Conservation (phyloP, 2,888 invertebrate genomes). For the Drosophila quinaria region DNA sequence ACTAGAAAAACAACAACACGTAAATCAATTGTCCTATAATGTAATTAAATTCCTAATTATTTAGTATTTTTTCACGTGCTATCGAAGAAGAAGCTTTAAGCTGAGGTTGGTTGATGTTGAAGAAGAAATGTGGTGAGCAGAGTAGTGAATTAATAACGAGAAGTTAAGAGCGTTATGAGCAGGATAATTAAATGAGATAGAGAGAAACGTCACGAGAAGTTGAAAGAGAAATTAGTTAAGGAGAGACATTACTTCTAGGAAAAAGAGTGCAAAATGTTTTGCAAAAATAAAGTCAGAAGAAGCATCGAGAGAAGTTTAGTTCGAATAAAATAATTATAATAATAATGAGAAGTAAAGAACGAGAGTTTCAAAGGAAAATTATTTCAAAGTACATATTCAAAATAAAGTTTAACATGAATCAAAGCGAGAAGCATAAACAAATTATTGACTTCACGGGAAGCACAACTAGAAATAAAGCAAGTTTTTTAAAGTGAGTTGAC, state of each 20-base stretch:
- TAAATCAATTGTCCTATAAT: slow-evolving; percentile 8
- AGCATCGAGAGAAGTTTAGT: too few relatives aligned
- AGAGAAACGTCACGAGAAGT: neutral
- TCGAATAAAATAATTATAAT: too few relatives aligned
- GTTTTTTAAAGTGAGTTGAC: neutral
- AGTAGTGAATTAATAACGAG: too few relatives aligned
- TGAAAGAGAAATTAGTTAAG: neutral
- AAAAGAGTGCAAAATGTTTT: neutral
- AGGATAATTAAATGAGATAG: neutral
- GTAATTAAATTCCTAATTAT: slow-evolving; percentile 1
- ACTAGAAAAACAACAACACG: slow-evolving; percentile 21
- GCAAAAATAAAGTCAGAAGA: too few relatives aligned
- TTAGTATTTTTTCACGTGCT: slow-evolving; percentile 9
- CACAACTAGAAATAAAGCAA: neutral
- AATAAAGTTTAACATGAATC: neutral
- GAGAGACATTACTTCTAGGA: neutral
- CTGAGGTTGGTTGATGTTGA: neutral
- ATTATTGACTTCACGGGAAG: neutral
- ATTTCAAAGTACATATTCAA: neutral
- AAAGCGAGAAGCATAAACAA: neutral
- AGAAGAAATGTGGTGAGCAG: neutral
- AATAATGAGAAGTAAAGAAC: too few relatives aligned
- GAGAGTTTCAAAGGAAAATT: neutral
- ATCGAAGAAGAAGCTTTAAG: slow-evolving; percentile 1
- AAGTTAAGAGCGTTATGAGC: too few relatives aligned